phyloP scores from a whole-genome alignment of 2,888 invertebrate species.

The Drosophila vallismaia region DNA sequence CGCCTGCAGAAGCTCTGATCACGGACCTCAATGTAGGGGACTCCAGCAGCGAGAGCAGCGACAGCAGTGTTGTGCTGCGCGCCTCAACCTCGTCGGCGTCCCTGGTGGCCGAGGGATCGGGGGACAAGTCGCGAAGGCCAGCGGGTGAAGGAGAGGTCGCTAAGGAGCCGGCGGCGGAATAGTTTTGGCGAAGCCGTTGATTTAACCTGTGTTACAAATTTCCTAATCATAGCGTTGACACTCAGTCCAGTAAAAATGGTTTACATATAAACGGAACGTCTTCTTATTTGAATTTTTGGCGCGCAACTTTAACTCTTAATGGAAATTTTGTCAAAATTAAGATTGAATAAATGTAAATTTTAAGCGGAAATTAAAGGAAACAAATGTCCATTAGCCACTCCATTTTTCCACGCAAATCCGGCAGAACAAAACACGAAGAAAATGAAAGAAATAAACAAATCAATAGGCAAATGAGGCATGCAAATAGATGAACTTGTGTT shows the following conservation, averaged over 20 bases:
- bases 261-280: slow-evolving; percentile 15
- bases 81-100: slow-evolving; percentile 53
- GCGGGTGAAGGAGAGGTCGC: slow-evolving; percentile 3
- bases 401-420: not conserved
- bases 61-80: slow-evolving; percentile 65
- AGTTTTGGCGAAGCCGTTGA: not conserved
- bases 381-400: slow-evolving; percentile 32
- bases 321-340: not conserved
- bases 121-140: slow-evolving; percentile 49
- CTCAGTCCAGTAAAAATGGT: slow-evolving; percentile 37
- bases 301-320: not conserved
- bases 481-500: slow-evolving; percentile 43
- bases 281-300: not conserved
- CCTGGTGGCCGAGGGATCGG: slow-evolving; percentile 50
- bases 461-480: slow-evolving; percentile 58
- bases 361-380: slow-evolving; percentile 32
- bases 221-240: slow-evolving; percentile 43
- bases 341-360: no score
- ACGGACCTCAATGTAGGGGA: slow-evolving; percentile 60
- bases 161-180: slow-evolving; percentile 24
- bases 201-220: slow-evolving; percentile 47
- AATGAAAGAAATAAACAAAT: slow-evolving; percentile 41
- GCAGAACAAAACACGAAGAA: slow-evolving; percentile 9
- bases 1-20: slow-evolving; percentile 46
- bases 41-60: slow-evolving; percentile 72